Evolutionary conservation across 1,140 invertebrate species (phyloP).

Genomic region (Drosophila cardini): DNA sequence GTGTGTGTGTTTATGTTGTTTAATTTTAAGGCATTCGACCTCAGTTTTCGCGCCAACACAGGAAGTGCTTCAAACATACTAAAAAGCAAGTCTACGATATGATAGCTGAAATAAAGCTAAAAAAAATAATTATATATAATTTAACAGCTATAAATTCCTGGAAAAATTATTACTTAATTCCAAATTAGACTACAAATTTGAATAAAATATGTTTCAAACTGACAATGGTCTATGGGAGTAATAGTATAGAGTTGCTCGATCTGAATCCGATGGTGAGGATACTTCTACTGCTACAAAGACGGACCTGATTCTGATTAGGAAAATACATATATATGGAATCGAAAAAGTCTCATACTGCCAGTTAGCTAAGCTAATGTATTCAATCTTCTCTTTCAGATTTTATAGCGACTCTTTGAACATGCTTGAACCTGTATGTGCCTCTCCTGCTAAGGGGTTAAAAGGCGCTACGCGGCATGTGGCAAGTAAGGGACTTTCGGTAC

Average conservation of each 20-base stretch:
- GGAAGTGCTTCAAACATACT: slow-evolving; percentile 30
- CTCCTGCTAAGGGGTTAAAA: neutral
- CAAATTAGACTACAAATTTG: too few relatives aligned
- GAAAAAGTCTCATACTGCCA: too few relatives aligned
- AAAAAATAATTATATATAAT: neutral
- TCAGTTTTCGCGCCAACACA: slow-evolving; percentile 31
- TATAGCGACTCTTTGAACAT: neutral
- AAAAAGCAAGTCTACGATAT: neutral
- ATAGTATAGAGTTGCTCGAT: too few relatives aligned
- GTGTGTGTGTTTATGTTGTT: slow-evolving; percentile 14
- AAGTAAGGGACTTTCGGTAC: neutral
- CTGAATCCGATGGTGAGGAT: too few relatives aligned
- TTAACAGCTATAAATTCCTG: neutral
- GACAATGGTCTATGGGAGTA: too few relatives aligned
- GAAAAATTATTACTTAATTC: neutral
- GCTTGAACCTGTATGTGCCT: neutral
- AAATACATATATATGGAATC: too few relatives aligned
- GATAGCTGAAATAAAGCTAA: neutral
- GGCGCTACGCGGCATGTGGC: slow-evolving; percentile 60
- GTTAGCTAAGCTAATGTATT: too few relatives aligned
- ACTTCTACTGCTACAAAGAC: too few relatives aligned
- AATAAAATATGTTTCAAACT: too few relatives aligned
- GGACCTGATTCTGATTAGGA: too few relatives aligned
- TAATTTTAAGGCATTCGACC: slow-evolving; percentile 26
- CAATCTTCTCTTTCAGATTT: neutral